These are phyloP conservation scores for Peromyscus melanophrys DNA, from an alignment of 2,797 vertebrate genomes.

Conservation along the genomic window DNA sequence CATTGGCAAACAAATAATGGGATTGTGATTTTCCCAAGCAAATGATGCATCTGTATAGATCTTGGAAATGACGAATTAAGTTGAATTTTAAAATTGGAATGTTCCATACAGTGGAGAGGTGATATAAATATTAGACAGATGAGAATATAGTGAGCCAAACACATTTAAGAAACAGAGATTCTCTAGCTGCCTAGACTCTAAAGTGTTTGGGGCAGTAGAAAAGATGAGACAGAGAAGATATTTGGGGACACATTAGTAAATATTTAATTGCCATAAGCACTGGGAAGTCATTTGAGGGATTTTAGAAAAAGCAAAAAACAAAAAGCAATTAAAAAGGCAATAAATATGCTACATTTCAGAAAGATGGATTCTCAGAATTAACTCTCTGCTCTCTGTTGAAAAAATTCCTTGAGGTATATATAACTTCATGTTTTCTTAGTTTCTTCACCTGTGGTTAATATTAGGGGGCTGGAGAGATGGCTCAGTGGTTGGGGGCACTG, in stretches of 20 bases:
- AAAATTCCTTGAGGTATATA: not conserved
- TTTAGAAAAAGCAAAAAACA: not conserved
- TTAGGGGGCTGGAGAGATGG: not conserved
- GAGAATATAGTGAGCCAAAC: not conserved
- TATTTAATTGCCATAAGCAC: not conserved
- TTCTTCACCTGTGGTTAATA: not conserved
- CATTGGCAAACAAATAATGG: not conserved
- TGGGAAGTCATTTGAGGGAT: not conserved
- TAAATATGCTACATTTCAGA: not conserved
- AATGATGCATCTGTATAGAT: not conserved
- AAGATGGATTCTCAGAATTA: not conserved
- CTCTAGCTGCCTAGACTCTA: not conserved
- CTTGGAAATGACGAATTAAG: slow-evolving; percentile 10
- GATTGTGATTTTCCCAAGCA: not conserved
- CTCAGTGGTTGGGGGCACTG: too few species aligned
- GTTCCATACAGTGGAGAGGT: not conserved
- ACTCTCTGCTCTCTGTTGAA: not conserved
- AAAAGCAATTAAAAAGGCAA: not conserved
- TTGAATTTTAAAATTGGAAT: not conserved
- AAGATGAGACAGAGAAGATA: not conserved
- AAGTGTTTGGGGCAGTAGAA: not conserved
- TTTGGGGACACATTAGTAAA: not conserved
- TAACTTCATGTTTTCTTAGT: not conserved
- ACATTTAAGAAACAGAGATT: not conserved
- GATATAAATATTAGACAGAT: not conserved